Base-by-base conservation (phyloP, 2,797 vertebrate genomes). In the Rachycentron canadum region DNA sequence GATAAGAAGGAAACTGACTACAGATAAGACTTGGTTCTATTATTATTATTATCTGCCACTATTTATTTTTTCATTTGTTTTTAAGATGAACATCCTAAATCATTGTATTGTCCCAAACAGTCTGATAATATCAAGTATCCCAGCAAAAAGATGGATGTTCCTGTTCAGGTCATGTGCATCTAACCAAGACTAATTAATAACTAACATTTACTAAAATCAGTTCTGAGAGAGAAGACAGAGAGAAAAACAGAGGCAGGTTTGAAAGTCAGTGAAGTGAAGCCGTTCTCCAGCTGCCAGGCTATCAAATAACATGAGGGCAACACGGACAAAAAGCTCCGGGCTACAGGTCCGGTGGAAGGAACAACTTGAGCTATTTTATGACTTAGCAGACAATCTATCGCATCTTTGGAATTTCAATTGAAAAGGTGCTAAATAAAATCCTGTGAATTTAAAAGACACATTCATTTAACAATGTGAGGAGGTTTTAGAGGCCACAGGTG, bases 211-310 rank as follows among this genome's bases (percentile, higher is more conserved):
- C 67, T 85, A 86, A 76, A 88, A 92, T 86, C 83, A 88, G 85
- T 57, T 56, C 63, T 12, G 61, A n/a, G n/a, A n/a, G n/a, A n/a
- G n/a, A n/a, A n/a, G 59, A 76, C 63, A 62, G 57, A 68, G 58
- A 67, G 19, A 63, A 56, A 38, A 7, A 73, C 65, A 74, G 26
- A 34, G 14, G 73, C 41, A 14, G 63, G 62, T 86, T 89, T 81
- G 59, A 32, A 57, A 76, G 74, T 87, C 77, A 81, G 38, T 62
- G 70, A 86, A 83, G 78, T 64, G 57, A 89, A 92, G 75, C 53
- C 32, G 1, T 91, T 93, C 86, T 88, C 85, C 91, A 93, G 91
- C 88, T 90, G 89, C 66, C 79, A 79, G 76, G 69, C 73, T 66
- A 72, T 81, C 23, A 9, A 74, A 79, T 85, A 85, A 87, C 86